These are phyloP conservation scores for Hemitrygon akajei DNA, from an alignment of 2,797 vertebrate species.

Conservation along the genomic window DNA sequence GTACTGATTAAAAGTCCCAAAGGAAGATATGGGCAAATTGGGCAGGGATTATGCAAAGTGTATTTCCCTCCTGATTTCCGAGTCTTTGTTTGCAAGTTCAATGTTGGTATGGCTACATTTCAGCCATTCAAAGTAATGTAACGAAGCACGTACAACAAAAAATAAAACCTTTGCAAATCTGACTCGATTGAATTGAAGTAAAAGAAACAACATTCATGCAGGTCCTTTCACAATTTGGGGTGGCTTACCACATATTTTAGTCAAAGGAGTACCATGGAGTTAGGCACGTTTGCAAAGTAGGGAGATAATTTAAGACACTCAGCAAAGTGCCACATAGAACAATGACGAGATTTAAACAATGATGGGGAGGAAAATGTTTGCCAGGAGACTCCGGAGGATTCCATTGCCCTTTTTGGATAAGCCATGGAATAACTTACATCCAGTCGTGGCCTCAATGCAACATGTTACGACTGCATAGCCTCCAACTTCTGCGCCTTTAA, in stretches of 20 bases:
- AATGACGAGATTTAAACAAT: neutral
- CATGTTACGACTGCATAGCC: neutral
- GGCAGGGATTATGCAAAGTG: neutral
- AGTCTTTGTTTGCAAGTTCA: neutral
- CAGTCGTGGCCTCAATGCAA: neutral
- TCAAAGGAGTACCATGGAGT: too few species aligned
- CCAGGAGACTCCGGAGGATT: neutral
- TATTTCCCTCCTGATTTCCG: neutral
- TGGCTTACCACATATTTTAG: too few species aligned
- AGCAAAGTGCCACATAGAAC: neutral
- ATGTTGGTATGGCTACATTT: too few species aligned
- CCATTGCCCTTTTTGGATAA: neutral
- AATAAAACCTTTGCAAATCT: neutral
- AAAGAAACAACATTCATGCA: neutral
- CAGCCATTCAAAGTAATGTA: neutral
- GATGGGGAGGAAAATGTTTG: neutral
- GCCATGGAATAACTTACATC: neutral
- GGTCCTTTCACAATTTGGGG: too few species aligned
- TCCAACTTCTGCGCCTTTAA: neutral
- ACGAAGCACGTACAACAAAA: neutral
- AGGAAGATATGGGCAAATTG: conserved; percentile 4
- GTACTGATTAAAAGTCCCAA: conserved; percentile 6
- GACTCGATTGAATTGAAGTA: neutral
- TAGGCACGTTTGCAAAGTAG: too few species aligned
- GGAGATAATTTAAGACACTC: too few species aligned